Conservation (phyloP, 2,797 vertebrate species). For the Menidia menidia region DNA sequence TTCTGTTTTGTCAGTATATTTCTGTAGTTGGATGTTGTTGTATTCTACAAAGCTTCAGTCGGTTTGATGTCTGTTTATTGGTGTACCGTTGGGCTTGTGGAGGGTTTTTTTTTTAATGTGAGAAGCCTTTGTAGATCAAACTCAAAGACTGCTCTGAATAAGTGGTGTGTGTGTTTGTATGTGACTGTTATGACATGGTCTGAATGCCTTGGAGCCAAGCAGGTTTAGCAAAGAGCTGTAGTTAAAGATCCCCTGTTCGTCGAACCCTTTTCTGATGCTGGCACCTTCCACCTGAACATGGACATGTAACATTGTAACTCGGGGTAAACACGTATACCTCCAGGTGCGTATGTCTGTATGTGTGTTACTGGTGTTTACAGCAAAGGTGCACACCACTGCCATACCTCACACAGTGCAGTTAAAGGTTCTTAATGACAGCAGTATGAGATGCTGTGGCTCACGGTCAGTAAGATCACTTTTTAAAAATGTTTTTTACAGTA, state of each 20-base stretch:
- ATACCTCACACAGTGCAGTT: slow-evolving; percentile 19
- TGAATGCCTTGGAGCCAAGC: slow-evolving; percentile 27
- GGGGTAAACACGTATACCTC: slow-evolving; percentile 73
- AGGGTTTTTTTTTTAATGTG: slow-evolving; percentile 43
- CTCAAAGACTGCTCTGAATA: slow-evolving; percentile 64
- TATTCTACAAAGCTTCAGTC: slow-evolving; percentile 46
- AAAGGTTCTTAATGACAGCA: slow-evolving; percentile 41
- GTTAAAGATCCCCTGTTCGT: slow-evolving; percentile 26
- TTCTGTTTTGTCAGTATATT: slow-evolving; percentile 35
- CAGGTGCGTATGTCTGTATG: slow-evolving; percentile 48
- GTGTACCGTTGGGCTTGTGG: slow-evolving; percentile 58
- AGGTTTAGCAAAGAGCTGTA: slow-evolving; percentile 33
- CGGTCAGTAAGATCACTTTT: slow-evolving; percentile 72
- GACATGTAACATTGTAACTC: slow-evolving; percentile 57
- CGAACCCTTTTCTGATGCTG: slow-evolving; percentile 39
- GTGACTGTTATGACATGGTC: slow-evolving; percentile 56
- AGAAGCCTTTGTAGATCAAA: slow-evolving; percentile 75
- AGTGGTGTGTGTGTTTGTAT: slow-evolving; percentile 23
- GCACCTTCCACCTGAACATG: slow-evolving; percentile 56
- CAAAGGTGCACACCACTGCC: slow-evolving; percentile 44
- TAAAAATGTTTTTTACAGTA: slow-evolving; percentile 47
- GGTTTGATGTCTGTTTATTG: slow-evolving; percentile 46
- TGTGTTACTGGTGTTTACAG: slow-evolving; percentile 38
- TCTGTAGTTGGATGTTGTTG: slow-evolving; percentile 54
- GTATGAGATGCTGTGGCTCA: slow-evolving; percentile 50